phyloP scores from a whole-genome alignment of 64 coral and sea anemone species.

The Porites australiensis region DNA sequence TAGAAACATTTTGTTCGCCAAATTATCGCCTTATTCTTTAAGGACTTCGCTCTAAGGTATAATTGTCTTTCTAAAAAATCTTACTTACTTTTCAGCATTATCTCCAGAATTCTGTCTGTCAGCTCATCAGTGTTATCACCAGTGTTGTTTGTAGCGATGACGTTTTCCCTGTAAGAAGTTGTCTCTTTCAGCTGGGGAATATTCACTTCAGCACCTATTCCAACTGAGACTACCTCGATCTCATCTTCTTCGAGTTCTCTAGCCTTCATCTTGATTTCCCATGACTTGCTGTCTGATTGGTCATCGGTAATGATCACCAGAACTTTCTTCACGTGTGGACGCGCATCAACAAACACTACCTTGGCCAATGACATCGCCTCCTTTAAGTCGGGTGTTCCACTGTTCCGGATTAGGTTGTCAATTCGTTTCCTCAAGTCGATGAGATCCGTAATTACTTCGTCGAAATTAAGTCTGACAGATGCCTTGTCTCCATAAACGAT shows the following conservation, averaged over 20 bases:
- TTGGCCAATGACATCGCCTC: conserved; percentile 63
- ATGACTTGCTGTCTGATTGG: conserved; percentile 49
- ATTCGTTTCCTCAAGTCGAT: conserved; percentile 61
- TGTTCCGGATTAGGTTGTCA: conserved; percentile 30
- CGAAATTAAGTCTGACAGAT: conserved; percentile 67
- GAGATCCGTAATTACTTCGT: conserved; percentile 10
- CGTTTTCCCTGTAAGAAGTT: conserved; percentile 19
- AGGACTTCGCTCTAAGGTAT: too few species aligned
- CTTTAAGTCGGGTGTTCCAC: conserved; percentile 65
- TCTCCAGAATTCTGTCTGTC: conserved; percentile 71
- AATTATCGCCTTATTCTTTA: too few species aligned
- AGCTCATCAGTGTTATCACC: conserved; percentile 43
- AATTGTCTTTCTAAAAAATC: too few species aligned
- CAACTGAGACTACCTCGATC: conserved; percentile 81
- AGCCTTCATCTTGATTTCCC: conserved; percentile 1
- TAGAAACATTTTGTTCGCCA: too few species aligned
- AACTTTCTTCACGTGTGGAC: conserved; percentile 78
- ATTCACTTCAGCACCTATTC: conserved; percentile 60
- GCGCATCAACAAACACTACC: conserved; percentile 46
- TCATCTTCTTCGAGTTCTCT: conserved; percentile 61
- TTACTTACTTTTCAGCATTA: conserved; percentile 60
- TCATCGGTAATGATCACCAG: conserved; percentile 80
- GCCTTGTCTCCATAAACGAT: conserved; percentile 65
- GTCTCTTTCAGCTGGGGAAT: conserved; percentile 40
- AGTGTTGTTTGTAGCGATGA: conserved; percentile 25